Percentiles rank a stretch among this genome's conserved stretches.
phyloP scores from a whole-genome alignment of 2,113 vertebrate species.

The Colinus virginianus region DNA sequence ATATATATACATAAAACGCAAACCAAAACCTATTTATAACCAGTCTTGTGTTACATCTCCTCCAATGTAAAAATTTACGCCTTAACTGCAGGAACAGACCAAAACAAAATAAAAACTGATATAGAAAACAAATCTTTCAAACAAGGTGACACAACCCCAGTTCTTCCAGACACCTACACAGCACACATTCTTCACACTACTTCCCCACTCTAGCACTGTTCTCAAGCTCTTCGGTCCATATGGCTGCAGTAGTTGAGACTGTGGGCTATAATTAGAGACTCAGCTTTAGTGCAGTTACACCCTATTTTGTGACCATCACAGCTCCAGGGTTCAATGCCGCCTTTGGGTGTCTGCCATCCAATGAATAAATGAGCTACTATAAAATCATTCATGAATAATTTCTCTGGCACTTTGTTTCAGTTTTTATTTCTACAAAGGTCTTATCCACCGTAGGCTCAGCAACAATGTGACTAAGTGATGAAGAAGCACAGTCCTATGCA shows the following conservation, averaged over 20 bases:
- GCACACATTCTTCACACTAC: neutral
- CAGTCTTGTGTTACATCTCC: neutral
- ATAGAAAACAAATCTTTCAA: neutral
- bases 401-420: neutral
- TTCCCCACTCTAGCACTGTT: constrained; percentile 26
- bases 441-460: neutral
- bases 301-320: neutral
- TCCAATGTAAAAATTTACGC: neutral
- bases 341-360: constrained; percentile 18
- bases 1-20: neutral
- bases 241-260: neutral
- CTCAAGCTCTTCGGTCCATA: neutral
- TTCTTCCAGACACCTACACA: neutral
- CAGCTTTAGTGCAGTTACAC: neutral
- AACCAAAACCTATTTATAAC: neutral
- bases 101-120: neutral
- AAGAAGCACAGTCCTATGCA: neutral
- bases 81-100: neutral
- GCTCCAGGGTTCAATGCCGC: constrained; percentile 37
- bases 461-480: accelerated
- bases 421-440: neutral
- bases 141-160: neutral
- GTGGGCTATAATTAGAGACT: neutral
- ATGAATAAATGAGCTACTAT: constrained; percentile 6
- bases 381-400: neutral